A percentile compares a stretch with the other conserved stretches of the same genome.
Evolutionary conservation across 2,888 invertebrate species (phyloP).

Genomic region (Trichopoda pennipes): DNA sequence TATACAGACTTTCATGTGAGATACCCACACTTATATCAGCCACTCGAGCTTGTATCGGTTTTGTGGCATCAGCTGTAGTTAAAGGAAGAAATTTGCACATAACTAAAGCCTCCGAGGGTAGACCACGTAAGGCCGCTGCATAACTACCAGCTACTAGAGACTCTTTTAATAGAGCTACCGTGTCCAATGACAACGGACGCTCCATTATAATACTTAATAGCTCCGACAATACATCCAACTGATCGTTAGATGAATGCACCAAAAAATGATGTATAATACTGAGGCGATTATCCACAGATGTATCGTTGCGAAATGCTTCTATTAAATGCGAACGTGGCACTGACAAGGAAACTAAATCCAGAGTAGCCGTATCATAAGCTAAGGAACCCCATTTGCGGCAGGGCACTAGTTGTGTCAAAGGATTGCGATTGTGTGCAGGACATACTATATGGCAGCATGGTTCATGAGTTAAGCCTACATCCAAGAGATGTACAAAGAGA

Average conservation of each 20-base stretch:
- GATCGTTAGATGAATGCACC: slow-evolving; percentile 86
- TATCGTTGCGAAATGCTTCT: slow-evolving; percentile 86
- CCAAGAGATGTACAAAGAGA: slow-evolving; percentile 91
- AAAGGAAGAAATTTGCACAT: slow-evolving; percentile 87
- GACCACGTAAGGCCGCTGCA: slow-evolving; percentile 86
- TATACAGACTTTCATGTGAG: slow-evolving; percentile 89
- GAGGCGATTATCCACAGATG: slow-evolving; percentile 86
- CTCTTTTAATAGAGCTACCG: slow-evolving; percentile 86
- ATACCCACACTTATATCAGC: slow-evolving; percentile 84
- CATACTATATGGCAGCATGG: slow-evolving; percentile 90
- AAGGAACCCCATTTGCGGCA: slow-evolving; percentile 79
- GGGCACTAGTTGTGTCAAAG: slow-evolving; percentile 85
- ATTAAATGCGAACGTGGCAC: slow-evolving; percentile 86
- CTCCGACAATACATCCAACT: slow-evolving; percentile 87
- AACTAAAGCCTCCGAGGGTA: slow-evolving; percentile 86
- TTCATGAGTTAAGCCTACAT: slow-evolving; percentile 91
- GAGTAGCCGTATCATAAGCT: slow-evolving; percentile 85
- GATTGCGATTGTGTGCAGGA: slow-evolving; percentile 82
- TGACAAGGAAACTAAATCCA: slow-evolving; percentile 86
- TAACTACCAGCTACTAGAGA: slow-evolving; percentile 89
- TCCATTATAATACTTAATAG: slow-evolving; percentile 85
- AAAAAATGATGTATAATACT: slow-evolving; percentile 92
- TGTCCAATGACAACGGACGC: slow-evolving; percentile 84
- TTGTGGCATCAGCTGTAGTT: slow-evolving; percentile 82
- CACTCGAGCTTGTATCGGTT: slow-evolving; percentile 80